phyloP scores from a whole-genome alignment of 2,797 vertebrate species.

The Chaunax sp. region DNA sequence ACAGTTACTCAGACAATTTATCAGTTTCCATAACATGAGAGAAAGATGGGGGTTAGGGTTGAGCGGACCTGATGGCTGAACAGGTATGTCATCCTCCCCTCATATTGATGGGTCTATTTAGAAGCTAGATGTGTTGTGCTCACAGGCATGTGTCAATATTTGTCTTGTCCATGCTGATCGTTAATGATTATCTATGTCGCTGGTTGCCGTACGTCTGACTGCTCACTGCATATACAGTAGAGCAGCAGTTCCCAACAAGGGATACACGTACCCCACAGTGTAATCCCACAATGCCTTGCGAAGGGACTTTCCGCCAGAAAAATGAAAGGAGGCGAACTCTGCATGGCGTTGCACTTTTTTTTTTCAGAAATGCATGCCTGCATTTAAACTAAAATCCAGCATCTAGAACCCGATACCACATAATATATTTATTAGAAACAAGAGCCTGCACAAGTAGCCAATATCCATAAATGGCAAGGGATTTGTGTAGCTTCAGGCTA shows the following conservation, averaged over 20 bases:
- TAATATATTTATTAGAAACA: no score
- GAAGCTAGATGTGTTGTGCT: constrained; percentile 22
- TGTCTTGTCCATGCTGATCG: constrained; percentile 35
- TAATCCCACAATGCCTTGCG: neutral
- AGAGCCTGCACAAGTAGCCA: no score
- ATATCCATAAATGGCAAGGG: no score
- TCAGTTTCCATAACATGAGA: constrained; percentile 60
- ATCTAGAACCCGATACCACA: no score
- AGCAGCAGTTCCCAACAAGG: neutral
- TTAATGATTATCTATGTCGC: constrained; percentile 36
- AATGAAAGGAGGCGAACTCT: neutral
- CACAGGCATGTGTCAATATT: constrained; percentile 59
- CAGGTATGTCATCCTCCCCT: constrained; percentile 30
- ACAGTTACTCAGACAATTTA: constrained; percentile 57
- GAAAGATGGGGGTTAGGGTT: constrained; percentile 38
- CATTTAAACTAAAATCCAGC: no score
- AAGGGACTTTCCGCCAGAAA: neutral
- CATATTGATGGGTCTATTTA: neutral
- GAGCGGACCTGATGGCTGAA: constrained; percentile 4
- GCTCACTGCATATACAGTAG: neutral
- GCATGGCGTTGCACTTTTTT: neutral
- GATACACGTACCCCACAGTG: neutral
- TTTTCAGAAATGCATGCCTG: no score
- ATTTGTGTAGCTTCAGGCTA: no score
- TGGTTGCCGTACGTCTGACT: constrained; percentile 14